Base-by-base conservation (phyloP, 2,888 invertebrate genomes). In the Tenthredo scrophulariae region DNA sequence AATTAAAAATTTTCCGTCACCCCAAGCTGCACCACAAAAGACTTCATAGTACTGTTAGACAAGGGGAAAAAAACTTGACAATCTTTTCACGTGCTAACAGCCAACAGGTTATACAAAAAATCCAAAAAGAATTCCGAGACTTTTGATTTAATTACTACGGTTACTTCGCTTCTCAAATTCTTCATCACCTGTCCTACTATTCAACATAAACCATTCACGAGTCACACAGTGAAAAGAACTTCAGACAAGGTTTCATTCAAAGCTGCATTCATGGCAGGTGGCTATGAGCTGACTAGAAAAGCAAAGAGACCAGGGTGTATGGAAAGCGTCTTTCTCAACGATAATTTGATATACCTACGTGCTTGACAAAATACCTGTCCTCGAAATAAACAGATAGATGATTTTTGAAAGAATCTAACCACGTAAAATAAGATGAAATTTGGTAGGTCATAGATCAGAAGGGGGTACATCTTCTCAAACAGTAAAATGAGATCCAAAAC, bases 1-100 rank as follows among this genome's bases (percentile, higher is more conserved):
- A 74, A 43, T 74, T 74, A 43, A 77, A 54, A 77, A 77, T 26
- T 54, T 46, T 54, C 9, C 54, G 18, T 2, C 33, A 77, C 77
- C 18, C 29, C 29, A 33, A 77, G 29, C 33, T 50, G 15, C 13
- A 33, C 54, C 54, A 33, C 54, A 54, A 29, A 77, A 33, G 26
- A 77, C 40, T 29, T 26, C 29, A 33, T 10, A 33, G 77, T 18
- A 29, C 18, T 46, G 26, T 46, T 33, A 33, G 54, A 33, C 77
- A 33, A 77, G 18, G 54, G 77, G 29, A 15, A n/a, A 15, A 22
- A 74, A 74, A 43, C 43, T 74, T 22, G 43, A 40, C 43, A 74
- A 74, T 43, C 43, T 43, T 43, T 43, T 40, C 72, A 74, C 72
- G 43, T 43, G 43, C 62, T 37, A 22, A 62, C 22, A 26, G 43